A percentile compares a stretch with the other conserved stretches of the same genome.
These are phyloP conservation scores for Papilio xuthus DNA, from an alignment of 1,140 invertebrate species.

Conservation along the genomic window DNA sequence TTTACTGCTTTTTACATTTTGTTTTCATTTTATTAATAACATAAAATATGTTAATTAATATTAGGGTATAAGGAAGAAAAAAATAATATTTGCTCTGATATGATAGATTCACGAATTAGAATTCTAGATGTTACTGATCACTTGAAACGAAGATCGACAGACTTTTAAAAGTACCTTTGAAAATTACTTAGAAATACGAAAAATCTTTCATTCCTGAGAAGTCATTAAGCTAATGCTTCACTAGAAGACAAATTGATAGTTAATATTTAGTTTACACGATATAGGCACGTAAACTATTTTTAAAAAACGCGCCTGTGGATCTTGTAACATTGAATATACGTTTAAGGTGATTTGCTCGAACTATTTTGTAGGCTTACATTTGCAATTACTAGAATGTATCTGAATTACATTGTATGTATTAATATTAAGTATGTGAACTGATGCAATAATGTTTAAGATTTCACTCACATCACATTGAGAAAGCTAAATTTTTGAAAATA, in stretches of 20 bases:
- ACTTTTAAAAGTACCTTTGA: not conserved
- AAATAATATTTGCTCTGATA: not conserved
- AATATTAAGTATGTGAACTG: slow-evolving; percentile 2
- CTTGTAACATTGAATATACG: not conserved
- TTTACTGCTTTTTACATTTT: not conserved
- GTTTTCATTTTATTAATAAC: not conserved
- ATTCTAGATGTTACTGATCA: not conserved
- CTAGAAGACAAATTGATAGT: not conserved
- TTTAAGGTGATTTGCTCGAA: not conserved
- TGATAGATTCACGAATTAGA: not conserved
- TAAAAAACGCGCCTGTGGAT: not conserved
- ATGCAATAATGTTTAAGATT: slow-evolving; percentile 23
- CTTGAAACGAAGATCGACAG: not conserved
- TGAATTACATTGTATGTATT: not conserved
- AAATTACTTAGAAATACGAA: too few species aligned
- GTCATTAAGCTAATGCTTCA: not conserved
- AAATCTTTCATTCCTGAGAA: not conserved
- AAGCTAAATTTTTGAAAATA: not conserved
- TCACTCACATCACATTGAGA: not conserved
- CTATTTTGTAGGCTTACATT: not conserved
- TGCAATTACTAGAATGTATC: not conserved
- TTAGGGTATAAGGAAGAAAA: not conserved
- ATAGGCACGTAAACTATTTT: not conserved
- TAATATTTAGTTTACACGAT: not conserved
- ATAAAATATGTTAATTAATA: not conserved